Evolutionary conservation across 2,888 invertebrate genomes (phyloP), one percentile per base, ranked within the genome.

Genomic region (Ctena decussata): DNA sequence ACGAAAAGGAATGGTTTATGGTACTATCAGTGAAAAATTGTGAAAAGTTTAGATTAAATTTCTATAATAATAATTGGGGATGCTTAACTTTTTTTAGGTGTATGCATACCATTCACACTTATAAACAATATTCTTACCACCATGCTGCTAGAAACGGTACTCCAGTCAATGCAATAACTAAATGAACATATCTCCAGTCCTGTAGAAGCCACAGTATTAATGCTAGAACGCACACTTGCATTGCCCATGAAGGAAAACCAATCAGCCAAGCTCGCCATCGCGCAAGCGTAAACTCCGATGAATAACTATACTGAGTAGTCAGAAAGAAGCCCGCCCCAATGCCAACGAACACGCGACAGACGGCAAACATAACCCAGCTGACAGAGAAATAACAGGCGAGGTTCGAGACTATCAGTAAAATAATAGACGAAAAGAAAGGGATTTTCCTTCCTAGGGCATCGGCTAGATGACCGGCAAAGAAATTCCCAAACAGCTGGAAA

Each of bases 81-180:
- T n/a, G n/a, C n/a, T n/a, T n/a, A n/a, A n/a, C n/a, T n/a, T n/a
- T n/a, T n/a, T n/a, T n/a, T n/a, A n/a, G n/a, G n/a, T n/a, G n/a
- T n/a, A n/a, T n/a, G n/a, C n/a, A n/a, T n/a, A n/a, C n/a, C n/a
- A n/a, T n/a, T n/a, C n/a, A n/a, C n/a, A n/a, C n/a, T n/a, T n/a
- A n/a, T n/a, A n/a, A n/a, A n/a, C n/a, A n/a, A n/a, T n/a, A n/a
- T 39, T 72, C 80, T 81, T 49, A 81, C 82, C 82, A 72, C 82
- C 82, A 82, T 0, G 77, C 37, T 3, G 57, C 57, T 6, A 82
- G 12, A 32, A 69, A 77, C n/a, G 77, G 60, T 0, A 77, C n/a
- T 30, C 69, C 57, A 24, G 41, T 37, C 8, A 60, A 5, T 12
- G 82, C 53, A 8, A 27, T 44, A 32, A 53, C 27, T 11, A 82